Base-by-base conservation (phyloP, 2,113 vertebrate species). In the Cryptotis parvus region DNA sequence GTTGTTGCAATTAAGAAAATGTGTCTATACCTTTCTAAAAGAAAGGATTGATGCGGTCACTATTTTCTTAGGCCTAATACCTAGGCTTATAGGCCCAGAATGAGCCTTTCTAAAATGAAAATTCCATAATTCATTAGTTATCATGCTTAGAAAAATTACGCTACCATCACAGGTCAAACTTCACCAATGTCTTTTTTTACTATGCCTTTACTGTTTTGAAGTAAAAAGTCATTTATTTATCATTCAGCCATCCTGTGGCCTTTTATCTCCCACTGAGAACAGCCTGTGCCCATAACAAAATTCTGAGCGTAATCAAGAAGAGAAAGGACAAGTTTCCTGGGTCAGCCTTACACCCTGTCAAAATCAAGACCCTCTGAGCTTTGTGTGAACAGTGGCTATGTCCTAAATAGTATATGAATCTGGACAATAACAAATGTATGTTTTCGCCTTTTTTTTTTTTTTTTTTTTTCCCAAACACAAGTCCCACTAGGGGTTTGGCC, bases 381-480 rank as follows among this genome's bases (percentile, higher is more conserved):
- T 76, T 72, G 35, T 69, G 61, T 85, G 35, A 83, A 84, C 61
- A 80, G 0, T 55, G 72, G 35, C 63, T 52, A 1, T 2, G 24
- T 31, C 92, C 61, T 84, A 77, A 87, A 78, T 29, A 82, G 75
- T 66, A 27, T 89, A 93, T 72, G 88, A 84, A 87, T 80, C 80
- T 61, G 52, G 90, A 95, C 80, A 91, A 89, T 83, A n/a, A 76
- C 74, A 87, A 84, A 96, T 93, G 86, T 95, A 96, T 92, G 92
- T 65, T 95, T 96, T 92, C 89, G 89, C 89, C 87, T 94, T 89
- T 31, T 65, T n/a, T n/a, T n/a, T n/a, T 65, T 89, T 74, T 69
- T n/a, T n/a, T n/a, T n/a, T n/a, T 65, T 89, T 74, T 69, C 86
- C 94, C 88, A 45, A 9, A 93, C 86, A 84, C 87, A 92, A 83